A percentile compares a stretch with the other conserved stretches of the same genome.
These are phyloP conservation scores for Myotis brandtii DNA, from an alignment of 2,113 vertebrate species.

Conservation along the genomic window DNA sequence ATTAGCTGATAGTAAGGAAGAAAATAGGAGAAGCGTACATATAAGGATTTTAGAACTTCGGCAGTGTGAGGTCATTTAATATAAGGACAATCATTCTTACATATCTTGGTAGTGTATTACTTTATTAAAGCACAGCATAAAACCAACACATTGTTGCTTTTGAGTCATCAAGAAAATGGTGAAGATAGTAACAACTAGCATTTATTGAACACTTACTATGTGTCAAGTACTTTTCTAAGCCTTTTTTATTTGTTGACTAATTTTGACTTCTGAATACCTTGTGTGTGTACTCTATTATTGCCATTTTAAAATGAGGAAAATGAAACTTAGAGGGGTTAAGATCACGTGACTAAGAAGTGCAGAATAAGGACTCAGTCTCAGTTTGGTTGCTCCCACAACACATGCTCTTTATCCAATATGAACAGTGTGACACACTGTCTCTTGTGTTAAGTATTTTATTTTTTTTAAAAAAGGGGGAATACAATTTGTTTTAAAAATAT, in stretches of 20 bases:
- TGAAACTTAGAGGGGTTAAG: background rate
- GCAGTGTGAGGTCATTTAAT: background rate
- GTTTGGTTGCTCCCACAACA: background rate
- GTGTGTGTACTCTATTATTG: background rate
- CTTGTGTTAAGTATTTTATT: background rate
- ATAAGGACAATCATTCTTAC: background rate
- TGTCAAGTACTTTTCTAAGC: background rate
- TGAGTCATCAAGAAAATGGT: background rate
- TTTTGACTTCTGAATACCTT: background rate
- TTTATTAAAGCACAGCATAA: constrained; percentile 1
- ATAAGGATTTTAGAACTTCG: background rate
- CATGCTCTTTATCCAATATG: background rate
- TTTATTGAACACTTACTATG: background rate
- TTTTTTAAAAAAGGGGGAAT: background rate
- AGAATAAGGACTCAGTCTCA: background rate
- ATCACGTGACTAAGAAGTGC: background rate
- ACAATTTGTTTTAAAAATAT: background rate
- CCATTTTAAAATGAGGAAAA: constrained; percentile 33
- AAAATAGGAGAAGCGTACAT: background rate
- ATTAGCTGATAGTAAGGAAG: constrained; percentile 4
- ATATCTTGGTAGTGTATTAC: background rate
- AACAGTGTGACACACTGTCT: background rate
- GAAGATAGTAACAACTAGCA: background rate
- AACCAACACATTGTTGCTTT: background rate
- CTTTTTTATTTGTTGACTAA: background rate